Percentiles rank a stretch among this genome's conserved stretches.
Conservation (phyloP, 2,888 invertebrate species). For the Blera fallax region DNA sequence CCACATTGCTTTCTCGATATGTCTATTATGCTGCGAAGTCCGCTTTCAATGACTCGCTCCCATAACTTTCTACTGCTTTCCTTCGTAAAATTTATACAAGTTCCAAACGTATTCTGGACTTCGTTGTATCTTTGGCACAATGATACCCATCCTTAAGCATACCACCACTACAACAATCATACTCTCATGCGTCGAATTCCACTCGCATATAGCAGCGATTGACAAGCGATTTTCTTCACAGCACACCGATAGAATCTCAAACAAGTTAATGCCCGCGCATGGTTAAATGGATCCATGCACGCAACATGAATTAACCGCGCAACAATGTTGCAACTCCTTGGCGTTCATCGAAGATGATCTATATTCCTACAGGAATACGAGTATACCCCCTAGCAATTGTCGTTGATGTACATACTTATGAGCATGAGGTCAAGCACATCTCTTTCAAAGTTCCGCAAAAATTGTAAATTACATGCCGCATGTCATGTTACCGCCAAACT, state of each 20-base stretch:
- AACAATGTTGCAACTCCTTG: conserved; percentile 34
- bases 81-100: not conserved
- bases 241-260: conserved; percentile 9
- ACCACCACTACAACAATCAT: not conserved
- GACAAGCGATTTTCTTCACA: conserved; percentile 15
- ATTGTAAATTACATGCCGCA: conserved; percentile 39
- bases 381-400: not conserved
- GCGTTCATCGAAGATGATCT: conserved; percentile 32
- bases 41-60: no score
- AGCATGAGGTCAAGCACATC: not conserved
- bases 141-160: no score
- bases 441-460: not conserved
- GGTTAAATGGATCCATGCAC: conserved; percentile 31
- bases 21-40: no score
- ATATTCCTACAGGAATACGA: not conserved
- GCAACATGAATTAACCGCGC: conserved; percentile 12
- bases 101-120: no score
- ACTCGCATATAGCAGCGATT: not conserved
- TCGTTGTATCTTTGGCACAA: not conserved
- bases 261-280: conserved; percentile 39
- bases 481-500: conserved; percentile 16
- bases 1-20: no score
- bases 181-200: not conserved
- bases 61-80: no score
- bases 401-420: not conserved